Evolutionary conservation across 2,113 vertebrate species (phyloP).

Genomic region (Bubo bubo): DNA sequence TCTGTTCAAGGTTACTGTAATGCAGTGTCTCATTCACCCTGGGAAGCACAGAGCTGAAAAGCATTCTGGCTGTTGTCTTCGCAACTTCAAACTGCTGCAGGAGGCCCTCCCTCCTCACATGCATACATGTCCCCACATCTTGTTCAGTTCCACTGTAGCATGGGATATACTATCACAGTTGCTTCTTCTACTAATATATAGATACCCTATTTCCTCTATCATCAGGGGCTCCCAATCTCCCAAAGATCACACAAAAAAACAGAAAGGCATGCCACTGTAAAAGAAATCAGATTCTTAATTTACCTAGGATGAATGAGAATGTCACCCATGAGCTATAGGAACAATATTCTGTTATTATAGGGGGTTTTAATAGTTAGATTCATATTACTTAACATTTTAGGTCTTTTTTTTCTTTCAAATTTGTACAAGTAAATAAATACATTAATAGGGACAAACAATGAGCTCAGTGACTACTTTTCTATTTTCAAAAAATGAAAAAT

Average conservation of each 20-base stretch:
- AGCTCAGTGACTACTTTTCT: background rate
- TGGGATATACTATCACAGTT: background rate
- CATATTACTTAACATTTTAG: background rate
- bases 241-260: background rate
- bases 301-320: background rate
- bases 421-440: background rate
- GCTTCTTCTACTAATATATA: background rate
- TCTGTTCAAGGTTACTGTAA: background rate
- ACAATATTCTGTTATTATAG: background rate
- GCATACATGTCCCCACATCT: background rate
- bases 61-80: background rate
- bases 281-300: background rate
- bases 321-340: background rate
- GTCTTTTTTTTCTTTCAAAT: background rate
- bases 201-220: background rate
- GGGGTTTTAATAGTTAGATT: background rate
- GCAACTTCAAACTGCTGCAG: background rate
- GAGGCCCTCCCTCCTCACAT: background rate
- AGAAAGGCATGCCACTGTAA: background rate
- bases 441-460: background rate
- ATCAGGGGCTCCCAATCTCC: background rate
- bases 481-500: background rate
- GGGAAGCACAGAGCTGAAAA: background rate
- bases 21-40: accelerated
- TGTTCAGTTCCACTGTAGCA: background rate